Evolutionary conservation across 2,888 invertebrate genomes (phyloP), one percentile per base, ranked within the genome.

Genomic region (Dolomedes plantarius): DNA sequence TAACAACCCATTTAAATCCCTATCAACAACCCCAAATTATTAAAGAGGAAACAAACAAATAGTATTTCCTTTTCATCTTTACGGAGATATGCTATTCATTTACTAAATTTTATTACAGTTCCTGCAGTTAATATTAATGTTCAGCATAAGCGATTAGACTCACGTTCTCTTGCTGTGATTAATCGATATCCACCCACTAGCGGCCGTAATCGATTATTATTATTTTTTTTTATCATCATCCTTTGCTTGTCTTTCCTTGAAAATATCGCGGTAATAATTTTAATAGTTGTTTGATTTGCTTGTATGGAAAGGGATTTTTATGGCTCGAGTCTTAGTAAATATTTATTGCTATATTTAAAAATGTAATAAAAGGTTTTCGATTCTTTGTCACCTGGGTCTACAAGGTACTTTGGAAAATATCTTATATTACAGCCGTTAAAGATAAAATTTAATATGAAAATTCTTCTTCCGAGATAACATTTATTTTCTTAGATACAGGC

Each of bases 11-110:
- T 56, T 56, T 56, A 23, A 56, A 23, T 56, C 23, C 23, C 56
- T 56, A 56, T 56, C 56, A 56, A 56, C 56, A 56, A 56, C 19
- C 56, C 23, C n/a, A 56, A 56, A 56, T 56, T 56, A 56, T 56
- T 23, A 56, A 56, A 56, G 23, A 56, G 16, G 13, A 56, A 56
- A 46, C 41, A 46, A 46, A 56, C 56, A 19, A 23, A 56, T 23
- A 23, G 23, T 56, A 56, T 56, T 56, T 56, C 23, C 23, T 56
- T 56, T 56, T 56, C 56, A 56, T 56, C 56, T 56, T 56, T 56
- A 23, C 23, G 23, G 2, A 23, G 19, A 56, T 19, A 56, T 23
- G 56, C 56, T 56, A 56, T 19, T 56, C 19, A 23, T 56, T 56
- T 56, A 56, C 23, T 56, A 56, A 56, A 56, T 56, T 56, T 56